A percentile compares a stretch with the other conserved stretches of the same genome.
These are phyloP conservation scores for Oscheius sp. DNA, from an alignment of 2,888 invertebrate species.

Conservation along the genomic window DNA sequence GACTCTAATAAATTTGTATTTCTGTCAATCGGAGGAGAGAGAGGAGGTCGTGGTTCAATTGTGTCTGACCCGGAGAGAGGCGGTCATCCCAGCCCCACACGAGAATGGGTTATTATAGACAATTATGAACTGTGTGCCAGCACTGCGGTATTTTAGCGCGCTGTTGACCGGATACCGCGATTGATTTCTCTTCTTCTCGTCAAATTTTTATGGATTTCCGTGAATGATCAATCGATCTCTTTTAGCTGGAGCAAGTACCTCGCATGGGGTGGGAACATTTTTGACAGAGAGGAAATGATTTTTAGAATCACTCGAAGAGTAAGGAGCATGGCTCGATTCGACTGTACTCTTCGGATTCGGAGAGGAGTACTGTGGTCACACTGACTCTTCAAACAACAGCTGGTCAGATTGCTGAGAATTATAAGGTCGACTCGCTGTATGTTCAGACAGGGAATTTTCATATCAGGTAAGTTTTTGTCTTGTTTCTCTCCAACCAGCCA, in stretches of 20 bases:
- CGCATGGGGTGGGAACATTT: background rate
- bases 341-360: slow-evolving; percentile 51
- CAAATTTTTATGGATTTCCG: background rate
- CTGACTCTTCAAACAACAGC: slow-evolving; percentile 28
- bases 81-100: slow-evolving; percentile 2
- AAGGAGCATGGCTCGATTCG: slow-evolving; percentile 38
- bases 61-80: background rate
- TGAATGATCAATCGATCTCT: slow-evolving; percentile 17
- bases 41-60: too few relatives aligned
- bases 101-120: slow-evolving; percentile 38
- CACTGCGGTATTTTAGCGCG: slow-evolving; percentile 18
- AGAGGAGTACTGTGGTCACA: slow-evolving; percentile 44
- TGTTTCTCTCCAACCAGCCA: too few relatives aligned
- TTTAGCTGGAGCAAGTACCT: background rate
- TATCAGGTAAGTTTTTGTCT: slow-evolving; percentile 10
- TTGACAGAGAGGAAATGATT: background rate
- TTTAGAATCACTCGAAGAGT: background rate
- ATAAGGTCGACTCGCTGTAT: slow-evolving; percentile 34
- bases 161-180: slow-evolving; percentile 19
- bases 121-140: slow-evolving; percentile 34
- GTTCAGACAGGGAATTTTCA: slow-evolving; percentile 38
- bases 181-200: slow-evolving; percentile 14
- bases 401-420: slow-evolving; percentile 30
- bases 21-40: too few relatives aligned
- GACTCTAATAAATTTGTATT: too few relatives aligned